These are phyloP conservation scores for Yponomeuta evonymella DNA, from an alignment of 2,888 invertebrate genomes.

Conservation along the genomic window DNA sequence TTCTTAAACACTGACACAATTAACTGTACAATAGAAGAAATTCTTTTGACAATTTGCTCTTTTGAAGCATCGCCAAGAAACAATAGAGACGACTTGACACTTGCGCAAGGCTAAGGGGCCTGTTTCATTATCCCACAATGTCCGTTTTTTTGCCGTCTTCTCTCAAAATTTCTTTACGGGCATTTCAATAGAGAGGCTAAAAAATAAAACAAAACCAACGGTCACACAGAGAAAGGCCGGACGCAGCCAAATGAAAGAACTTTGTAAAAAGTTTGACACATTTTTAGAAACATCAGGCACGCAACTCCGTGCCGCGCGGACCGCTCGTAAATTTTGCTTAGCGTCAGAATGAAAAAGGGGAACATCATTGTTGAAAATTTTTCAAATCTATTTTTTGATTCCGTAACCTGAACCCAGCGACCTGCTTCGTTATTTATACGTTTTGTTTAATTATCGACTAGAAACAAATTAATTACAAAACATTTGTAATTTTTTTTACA, in stretches of 20 bases:
- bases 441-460: slow-evolving; percentile 23
- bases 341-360: slow-evolving; percentile 73
- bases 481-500: neutral
- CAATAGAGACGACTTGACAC: slow-evolving; percentile 11
- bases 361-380: slow-evolving; percentile 72
- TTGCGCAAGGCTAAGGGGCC: slow-evolving; percentile 40
- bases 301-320: slow-evolving; percentile 61
- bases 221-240: slow-evolving; percentile 66
- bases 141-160: slow-evolving; percentile 48
- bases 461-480: neutral
- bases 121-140: slow-evolving; percentile 57
- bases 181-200: slow-evolving; percentile 70
- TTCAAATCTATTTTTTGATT: slow-evolving; percentile 55
- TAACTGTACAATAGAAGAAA: neutral
- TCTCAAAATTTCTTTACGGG: slow-evolving; percentile 55
- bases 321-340: slow-evolving; percentile 69
- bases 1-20: neutral
- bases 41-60: slow-evolving; percentile 9
- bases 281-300: slow-evolving; percentile 75
- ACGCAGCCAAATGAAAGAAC: slow-evolving; percentile 71
- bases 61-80: neutral
- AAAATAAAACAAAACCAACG: slow-evolving; percentile 64
- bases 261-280: slow-evolving; percentile 75
- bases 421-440: slow-evolving; percentile 10
- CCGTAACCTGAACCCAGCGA: slow-evolving; percentile 38